Conservation (phyloP, 2,113 vertebrate genomes). For the Heteronetta atricapilla region DNA sequence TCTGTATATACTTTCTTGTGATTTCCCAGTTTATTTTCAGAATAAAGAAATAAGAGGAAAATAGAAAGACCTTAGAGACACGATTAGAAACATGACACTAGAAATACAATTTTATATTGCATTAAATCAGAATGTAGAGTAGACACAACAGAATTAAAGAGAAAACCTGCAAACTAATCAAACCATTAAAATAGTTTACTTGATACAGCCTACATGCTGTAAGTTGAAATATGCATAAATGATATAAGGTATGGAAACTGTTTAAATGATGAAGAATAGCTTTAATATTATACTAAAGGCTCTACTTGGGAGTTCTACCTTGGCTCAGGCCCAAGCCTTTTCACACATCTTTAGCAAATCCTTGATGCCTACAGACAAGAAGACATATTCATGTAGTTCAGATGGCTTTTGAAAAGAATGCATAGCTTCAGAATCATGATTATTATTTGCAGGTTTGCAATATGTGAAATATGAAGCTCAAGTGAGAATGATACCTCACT, state of each 20-base stretch:
- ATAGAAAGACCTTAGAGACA: background rate
- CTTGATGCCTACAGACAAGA: background rate
- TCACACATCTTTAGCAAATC: background rate
- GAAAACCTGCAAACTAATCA: background rate
- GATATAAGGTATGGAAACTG: background rate
- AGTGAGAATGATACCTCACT: background rate
- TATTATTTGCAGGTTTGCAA: background rate
- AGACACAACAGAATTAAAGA: background rate
- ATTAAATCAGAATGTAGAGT: background rate
- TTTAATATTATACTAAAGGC: background rate
- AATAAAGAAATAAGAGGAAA: slow-evolving; percentile 4
- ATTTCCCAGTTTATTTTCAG: background rate
- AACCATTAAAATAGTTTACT: background rate
- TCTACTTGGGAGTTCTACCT: background rate
- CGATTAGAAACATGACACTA: background rate
- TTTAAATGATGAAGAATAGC: slow-evolving; percentile 1
- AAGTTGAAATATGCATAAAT: background rate
- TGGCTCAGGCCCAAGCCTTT: background rate
- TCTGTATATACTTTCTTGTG: background rate
- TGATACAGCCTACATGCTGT: background rate
- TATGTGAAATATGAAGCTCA: background rate
- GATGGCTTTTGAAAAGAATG: background rate
- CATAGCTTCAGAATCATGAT: background rate
- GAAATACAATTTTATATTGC: background rate
- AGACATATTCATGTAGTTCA: background rate